These are phyloP conservation scores for Tenthredo livida DNA, from an alignment of 2,888 invertebrate species.

Conservation along the genomic window DNA sequence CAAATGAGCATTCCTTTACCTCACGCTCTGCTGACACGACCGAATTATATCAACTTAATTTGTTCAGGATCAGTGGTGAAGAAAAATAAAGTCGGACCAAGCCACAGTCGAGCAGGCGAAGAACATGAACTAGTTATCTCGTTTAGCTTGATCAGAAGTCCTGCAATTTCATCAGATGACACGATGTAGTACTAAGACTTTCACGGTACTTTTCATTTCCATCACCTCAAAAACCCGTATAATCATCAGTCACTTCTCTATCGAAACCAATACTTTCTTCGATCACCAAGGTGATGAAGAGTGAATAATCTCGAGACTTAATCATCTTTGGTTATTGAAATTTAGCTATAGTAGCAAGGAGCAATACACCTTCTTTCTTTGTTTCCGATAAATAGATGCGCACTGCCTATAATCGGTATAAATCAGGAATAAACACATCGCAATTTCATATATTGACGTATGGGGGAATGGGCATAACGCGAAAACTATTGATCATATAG, in stretches of 20 bases:
- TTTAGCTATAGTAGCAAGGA: not conserved
- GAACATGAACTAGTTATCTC: slow-evolving; percentile 59
- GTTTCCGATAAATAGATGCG: not conserved
- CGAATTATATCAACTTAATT: slow-evolving; percentile 61
- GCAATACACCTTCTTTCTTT: not conserved
- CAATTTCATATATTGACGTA: no score
- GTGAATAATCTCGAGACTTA: no score
- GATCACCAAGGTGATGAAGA: no score
- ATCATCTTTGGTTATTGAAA: not conserved
- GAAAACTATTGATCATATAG: no score
- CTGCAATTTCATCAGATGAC: slow-evolving; percentile 51
- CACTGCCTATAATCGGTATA: slow-evolving; percentile 7
- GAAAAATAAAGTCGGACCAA: slow-evolving; percentile 61
- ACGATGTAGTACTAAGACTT: no score
- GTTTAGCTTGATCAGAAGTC: slow-evolving; percentile 60
- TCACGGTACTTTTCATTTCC: no score
- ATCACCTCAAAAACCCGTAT: not conserved
- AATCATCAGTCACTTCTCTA: no score
- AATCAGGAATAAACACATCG: no score
- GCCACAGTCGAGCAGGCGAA: slow-evolving; percentile 64
- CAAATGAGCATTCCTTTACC: not conserved
- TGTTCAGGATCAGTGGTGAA: slow-evolving; percentile 63
- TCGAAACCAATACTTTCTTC: no score
- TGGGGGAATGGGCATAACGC: no score
- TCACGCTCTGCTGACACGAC: not conserved